Base-by-base conservation (phyloP, 2,888 invertebrate species). In the Nycteola revayana region DNA sequence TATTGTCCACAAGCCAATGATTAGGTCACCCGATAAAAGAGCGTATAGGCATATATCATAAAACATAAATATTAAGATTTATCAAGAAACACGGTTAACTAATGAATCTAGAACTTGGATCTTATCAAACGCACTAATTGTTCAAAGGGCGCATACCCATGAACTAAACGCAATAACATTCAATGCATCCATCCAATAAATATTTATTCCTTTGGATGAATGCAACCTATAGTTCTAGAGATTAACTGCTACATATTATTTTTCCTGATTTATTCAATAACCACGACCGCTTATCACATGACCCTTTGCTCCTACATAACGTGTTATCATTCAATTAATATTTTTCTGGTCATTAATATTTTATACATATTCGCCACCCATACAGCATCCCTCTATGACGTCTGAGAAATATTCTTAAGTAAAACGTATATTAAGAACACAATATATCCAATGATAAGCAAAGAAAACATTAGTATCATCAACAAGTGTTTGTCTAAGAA, bases 321-420 rank as follows among this genome's bases (percentile, higher is more conserved):
- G 29, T 44, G 49, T 70, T 68, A 74, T 77, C 67, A 61, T 60
- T 66, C 51, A 69, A 72, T 72, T 69, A 69, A 65, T 14, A 14
- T 32, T 50, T 56, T 58, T 58, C 51, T 54, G 52, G 42, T 55
- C 52, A 52, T 54, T 53, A 57, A 36, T 44, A 37, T 42, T 44
- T 38, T 43, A 36, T 49, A 44, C 58, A 37, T 31, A 40, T 42
- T 29, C 35, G 38, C 55, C 56, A 50, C 60, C 52, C 57, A 51
- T 36, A 45, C 26, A 39, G 55, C 27, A 47, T 49, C 43, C 44
- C 52, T 31, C 7, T 1, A 8, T 26, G 32, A 14, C 42, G 43
- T 43, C 40, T 24, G 25, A 20, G 45, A 17, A 10, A 10, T 14
- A 3, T 32, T 23, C 8, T 7, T 10, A 22, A 28, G 27, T 39